phyloP scores from a whole-genome alignment of 2,888 invertebrate species.

The Heliconius erato region DNA sequence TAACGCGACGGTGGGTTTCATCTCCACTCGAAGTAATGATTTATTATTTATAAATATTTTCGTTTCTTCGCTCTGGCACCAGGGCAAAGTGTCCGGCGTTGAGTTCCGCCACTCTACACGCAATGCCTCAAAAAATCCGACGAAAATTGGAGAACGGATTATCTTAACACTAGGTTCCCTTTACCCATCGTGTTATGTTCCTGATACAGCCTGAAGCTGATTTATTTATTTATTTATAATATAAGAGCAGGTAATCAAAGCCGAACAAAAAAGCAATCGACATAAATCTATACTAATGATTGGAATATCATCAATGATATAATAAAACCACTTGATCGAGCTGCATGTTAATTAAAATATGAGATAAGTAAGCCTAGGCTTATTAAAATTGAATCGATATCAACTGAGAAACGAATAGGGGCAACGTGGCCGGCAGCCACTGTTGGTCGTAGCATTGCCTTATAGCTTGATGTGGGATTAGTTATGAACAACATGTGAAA shows the following conservation, averaged over 20 bases:
- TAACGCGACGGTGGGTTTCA: background rate
- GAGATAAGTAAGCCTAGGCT: constrained; percentile 42
- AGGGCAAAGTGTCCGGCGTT: background rate
- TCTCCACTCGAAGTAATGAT: background rate
- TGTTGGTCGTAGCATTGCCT: constrained; percentile 50
- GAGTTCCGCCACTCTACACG: background rate
- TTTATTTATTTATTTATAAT: constrained; percentile 4
- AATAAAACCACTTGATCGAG: constrained; percentile 31
- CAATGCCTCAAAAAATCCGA: background rate
- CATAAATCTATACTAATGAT: constrained; percentile 25
- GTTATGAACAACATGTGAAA: background rate
- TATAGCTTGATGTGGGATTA: background rate
- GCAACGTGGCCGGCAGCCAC: constrained; percentile 47
- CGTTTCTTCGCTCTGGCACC: background rate
- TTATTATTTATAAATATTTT: background rate
- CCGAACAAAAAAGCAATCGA: constrained; percentile 28
- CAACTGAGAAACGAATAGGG: constrained; percentile 50
- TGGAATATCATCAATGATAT: constrained; percentile 34
- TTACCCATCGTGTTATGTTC: too few species aligned
- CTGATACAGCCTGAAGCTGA: background rate
- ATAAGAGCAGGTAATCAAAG: constrained; percentile 8
- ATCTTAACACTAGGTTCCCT: background rate
- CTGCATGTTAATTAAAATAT: constrained; percentile 42
- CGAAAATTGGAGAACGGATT: too few species aligned
- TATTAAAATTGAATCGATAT: constrained; percentile 45